Evolutionary conservation across 2,113 vertebrate genomes (phyloP), one percentile per base, ranked within the genome.

Genomic region (Ageneiosus marmoratus): DNA sequence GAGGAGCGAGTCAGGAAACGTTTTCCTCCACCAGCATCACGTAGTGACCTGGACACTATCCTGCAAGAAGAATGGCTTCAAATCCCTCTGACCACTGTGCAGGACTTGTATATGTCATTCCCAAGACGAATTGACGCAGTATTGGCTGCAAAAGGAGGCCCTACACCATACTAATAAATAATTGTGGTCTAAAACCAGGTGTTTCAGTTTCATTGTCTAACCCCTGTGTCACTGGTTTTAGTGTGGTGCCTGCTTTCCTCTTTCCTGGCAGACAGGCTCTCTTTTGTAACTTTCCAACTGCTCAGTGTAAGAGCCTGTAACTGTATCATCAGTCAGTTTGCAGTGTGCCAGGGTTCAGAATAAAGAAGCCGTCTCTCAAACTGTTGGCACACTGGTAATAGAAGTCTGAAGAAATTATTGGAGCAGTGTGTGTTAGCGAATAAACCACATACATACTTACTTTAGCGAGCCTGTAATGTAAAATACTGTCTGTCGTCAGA

Each of bases 291-390:
- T 50, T 67, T 63, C 50, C 77, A 20, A n/a, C 15, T n/a, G 70
- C 44, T 83, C 27, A 53, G 32, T 76, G 32, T 56, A 46, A 51
- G 76, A 48, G 11, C 24, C 46, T 58, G 83, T 73, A 77, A 85
- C 62, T 72, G 27, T 37, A 85, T 53, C 79, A 16, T 53, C 37
- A 41, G 46, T 53, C 51, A 4, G 41, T 72, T 51, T 69, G 63
- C 46, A n/a, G 46, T 55, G 13, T 37, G 53, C 44, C 75, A 56
- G 58, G 37, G 73, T 53, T 29, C 55, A 48, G 62, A 69, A 41
- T 32, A 72, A 76, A 56, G 56, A 63, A 12, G 11, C 34, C 53
- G 75, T 70, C 67, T 78, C 22, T 70, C 74, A 65, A 55, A 34
- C 12, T 63, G 46, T 51, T 75, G 80, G 70, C 70, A 60, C 18